Evolutionary conservation across 2,888 invertebrate genomes (phyloP), one percentile per base, ranked within the genome.

Genomic region (Caenorhabditis parvicauda): DNA sequence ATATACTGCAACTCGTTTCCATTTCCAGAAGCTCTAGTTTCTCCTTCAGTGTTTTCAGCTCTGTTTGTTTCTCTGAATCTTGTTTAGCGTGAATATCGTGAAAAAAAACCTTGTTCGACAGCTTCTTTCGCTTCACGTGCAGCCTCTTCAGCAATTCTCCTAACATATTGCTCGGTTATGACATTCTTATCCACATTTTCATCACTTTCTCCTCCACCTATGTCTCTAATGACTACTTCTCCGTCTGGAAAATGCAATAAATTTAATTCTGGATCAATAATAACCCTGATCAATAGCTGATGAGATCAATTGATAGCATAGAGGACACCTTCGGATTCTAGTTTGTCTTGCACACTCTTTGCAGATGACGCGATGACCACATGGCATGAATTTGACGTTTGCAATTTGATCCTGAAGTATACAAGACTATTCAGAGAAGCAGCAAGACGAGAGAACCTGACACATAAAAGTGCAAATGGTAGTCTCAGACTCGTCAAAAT

Each of bases 381-480:
- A 72, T 7, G 72, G 72, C 7, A 62, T 32, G 49, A 72, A 65
- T 46, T 62, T 54, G 35, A 72, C 69, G 39, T 65, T 66, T 14
- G 72, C 72, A 24, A 64, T 50, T 9, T 59, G 60, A 48, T 68
- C 62, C 41, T 56, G 14, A 7, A 17, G 14, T n/a, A 19, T 14
- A 41, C 41, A 7, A 7, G 7, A 41, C 19, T 41, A n/a, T 17
- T 9, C 9, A 9, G 9, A n/a, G 9, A 12, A 14, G 19, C 14
- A 6, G 17, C 6, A 9, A 37, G n/a, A 14, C 12, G 46, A 22
- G 21, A 35, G 35, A 17, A 61, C 60, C 42, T 67, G 57, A 50
- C 72, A 72, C 44, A 61, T 59, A 51, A 72, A 72, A 5, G 72
- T 68, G 53, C 72, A 72, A 67, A 72, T 68, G 5, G 63, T 56